phyloP scores from a whole-genome alignment of 2,797 vertebrate species.

The Sus cebifrons region DNA sequence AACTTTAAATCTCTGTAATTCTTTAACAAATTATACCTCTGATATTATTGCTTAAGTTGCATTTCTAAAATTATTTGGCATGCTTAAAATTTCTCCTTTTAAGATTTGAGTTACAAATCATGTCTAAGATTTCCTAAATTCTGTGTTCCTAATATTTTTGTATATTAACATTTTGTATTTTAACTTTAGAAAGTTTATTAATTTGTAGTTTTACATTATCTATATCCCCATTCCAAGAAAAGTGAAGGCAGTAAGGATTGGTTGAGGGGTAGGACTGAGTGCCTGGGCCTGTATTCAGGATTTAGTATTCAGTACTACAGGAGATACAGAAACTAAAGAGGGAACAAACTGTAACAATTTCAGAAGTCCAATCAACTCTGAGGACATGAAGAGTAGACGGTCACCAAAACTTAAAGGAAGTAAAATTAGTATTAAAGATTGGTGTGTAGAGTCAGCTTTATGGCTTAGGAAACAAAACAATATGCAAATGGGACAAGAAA shows the following conservation, averaged over 20 bases:
- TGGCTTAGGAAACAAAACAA: neutral
- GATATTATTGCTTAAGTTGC: neutral
- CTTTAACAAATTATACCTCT: neutral
- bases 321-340: neutral
- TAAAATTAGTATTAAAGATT: neutral
- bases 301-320: neutral
- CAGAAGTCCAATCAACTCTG: neutral
- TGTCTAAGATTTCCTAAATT: neutral
- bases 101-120: neutral
- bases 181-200: neutral
- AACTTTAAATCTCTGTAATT: conserved; percentile 10
- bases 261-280: neutral
- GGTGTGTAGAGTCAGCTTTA: neutral
- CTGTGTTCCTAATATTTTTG: neutral
- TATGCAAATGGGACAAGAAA: neutral
- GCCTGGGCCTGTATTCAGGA: neutral
- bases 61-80: neutral
- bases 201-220: neutral
- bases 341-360: neutral
- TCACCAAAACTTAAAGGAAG: neutral
- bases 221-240: neutral
- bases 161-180: neutral
- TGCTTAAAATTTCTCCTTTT: neutral
- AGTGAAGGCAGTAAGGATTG: neutral
- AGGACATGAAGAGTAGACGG: neutral